Evolutionary conservation across 1,140 invertebrate genomes (phyloP), one percentile per base, ranked within the genome.

Genomic region (Cephus cinctus): DNA sequence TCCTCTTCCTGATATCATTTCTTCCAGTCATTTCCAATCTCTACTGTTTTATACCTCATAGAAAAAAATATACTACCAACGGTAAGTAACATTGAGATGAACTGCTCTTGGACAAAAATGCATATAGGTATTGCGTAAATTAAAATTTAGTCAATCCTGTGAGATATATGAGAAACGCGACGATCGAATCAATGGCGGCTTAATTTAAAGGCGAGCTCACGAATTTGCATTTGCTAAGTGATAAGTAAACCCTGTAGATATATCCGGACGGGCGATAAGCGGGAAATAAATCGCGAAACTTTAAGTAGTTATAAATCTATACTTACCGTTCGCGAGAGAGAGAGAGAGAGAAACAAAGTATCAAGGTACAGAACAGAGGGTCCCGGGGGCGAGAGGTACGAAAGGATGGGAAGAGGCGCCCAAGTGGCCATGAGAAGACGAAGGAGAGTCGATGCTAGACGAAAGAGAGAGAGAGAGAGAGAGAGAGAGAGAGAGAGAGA

Each of bases 291-390:
- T 76, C 74, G 71, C 66, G 43, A 71, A 76, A 76, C 71, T 76
- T 76, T 73, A 75, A 76, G 71, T 71, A 75, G 73, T 75, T 76
- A 73, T 75, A 74, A 76, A 76, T 75, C 74, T 74, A 75, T 76
- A 74, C 67, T 68, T 63, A 67, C 52, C 54, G 55, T 55, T 56
- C 46, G 54, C 45, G 23, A 22, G 21, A 16, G 35, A 45, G 19
- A 39, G 30, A 23, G 32, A 47, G 22, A 47, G 22, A n/a, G 47
- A 43, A 53, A 56, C 51, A 22, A 19, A 36, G 32, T 9, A 23
- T 18, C 20, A 15, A 39, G 16, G 44, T 30, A 36, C 16, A 16
- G 23, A 34, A 34, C 25, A 59, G 41, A 52, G 52, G 47, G n/a
- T n/a, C 9, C 30, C 12, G 45, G 35, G 30, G 19, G 39, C 30